These are phyloP conservation scores for Lithophane socia DNA, from an alignment of 2,888 invertebrate genomes.

Conservation along the genomic window DNA sequence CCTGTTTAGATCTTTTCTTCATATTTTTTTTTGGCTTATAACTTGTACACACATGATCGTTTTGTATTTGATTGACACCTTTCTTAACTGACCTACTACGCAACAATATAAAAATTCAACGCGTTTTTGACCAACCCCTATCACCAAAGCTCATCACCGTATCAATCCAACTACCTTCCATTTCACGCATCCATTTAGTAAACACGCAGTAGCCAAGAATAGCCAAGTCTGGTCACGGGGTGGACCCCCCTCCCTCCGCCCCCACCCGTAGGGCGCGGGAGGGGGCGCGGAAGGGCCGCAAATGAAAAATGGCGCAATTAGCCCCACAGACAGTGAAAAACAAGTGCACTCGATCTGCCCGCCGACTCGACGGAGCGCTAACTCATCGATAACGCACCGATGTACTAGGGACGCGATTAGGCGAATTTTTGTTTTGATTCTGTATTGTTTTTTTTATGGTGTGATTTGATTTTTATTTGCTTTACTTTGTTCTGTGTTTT, in stretches of 20 bases:
- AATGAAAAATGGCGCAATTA: slow-evolving; percentile 90
- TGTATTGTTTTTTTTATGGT: slow-evolving; percentile 23
- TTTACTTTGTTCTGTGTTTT: background rate
- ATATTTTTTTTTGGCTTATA: background rate
- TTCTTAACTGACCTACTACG: background rate
- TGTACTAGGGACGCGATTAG: slow-evolving; percentile 69
- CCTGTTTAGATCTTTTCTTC: background rate
- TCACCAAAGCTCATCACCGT: slow-evolving; percentile 45
- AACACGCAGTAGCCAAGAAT: slow-evolving; percentile 76
- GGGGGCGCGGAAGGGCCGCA: slow-evolving; percentile 77
- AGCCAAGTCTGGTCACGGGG: slow-evolving; percentile 72
- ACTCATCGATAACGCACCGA: slow-evolving; percentile 79
- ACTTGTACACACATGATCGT: too few relatives aligned
- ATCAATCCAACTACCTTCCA: slow-evolving; percentile 46
- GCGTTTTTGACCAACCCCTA: slow-evolving; percentile 7
- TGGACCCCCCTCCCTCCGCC: slow-evolving; percentile 58
- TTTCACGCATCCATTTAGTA: slow-evolving; percentile 74
- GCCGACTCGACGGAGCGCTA: slow-evolving; percentile 73
- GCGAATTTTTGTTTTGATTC: slow-evolving; percentile 53
- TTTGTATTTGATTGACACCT: background rate
- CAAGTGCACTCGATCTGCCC: slow-evolving; percentile 88
- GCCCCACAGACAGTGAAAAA: slow-evolving; percentile 90
- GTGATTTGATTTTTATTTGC: slow-evolving; percentile 4
- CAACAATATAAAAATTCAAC: background rate
- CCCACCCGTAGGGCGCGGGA: slow-evolving; percentile 59